Evolutionary conservation across 1,140 invertebrate species (phyloP).

Genomic region (Amyelois transitella): DNA sequence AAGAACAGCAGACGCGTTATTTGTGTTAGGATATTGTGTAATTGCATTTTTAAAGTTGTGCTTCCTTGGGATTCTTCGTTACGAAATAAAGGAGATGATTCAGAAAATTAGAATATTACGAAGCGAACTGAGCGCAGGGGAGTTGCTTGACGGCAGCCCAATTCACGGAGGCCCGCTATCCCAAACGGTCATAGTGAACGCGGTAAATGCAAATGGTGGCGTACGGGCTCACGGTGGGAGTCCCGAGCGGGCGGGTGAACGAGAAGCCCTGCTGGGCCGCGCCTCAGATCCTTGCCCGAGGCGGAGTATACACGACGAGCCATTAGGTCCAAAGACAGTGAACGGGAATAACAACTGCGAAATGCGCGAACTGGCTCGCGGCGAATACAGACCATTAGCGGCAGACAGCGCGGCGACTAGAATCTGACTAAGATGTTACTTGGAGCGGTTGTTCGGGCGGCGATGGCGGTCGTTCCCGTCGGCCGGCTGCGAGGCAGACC

Average conservation of each 20-base stretch:
- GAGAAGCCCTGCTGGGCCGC: slow-evolving; percentile 74
- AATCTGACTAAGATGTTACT: slow-evolving; percentile 79
- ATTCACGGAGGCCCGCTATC: slow-evolving; percentile 63
- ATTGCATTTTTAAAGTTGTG: slow-evolving; percentile 92
- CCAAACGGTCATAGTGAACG: slow-evolving; percentile 66
- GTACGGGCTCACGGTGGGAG: slow-evolving; percentile 63
- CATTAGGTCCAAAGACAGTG: slow-evolving; percentile 74
- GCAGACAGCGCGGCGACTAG: slow-evolving; percentile 74
- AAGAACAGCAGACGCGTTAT: slow-evolving; percentile 85
- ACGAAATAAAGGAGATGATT: slow-evolving; percentile 92
- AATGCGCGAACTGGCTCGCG: slow-evolving; percentile 76
- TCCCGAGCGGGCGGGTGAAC: slow-evolving; percentile 67
- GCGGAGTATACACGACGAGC: slow-evolving; percentile 74
- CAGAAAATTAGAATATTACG: slow-evolving; percentile 86
- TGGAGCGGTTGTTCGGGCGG: slow-evolving; percentile 76
- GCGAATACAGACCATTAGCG: slow-evolving; percentile 72
- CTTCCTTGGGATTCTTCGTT: slow-evolving; percentile 89
- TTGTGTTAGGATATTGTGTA: slow-evolving; percentile 91
- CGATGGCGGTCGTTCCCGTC: slow-evolving; percentile 72
- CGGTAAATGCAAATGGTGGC: slow-evolving; percentile 67
- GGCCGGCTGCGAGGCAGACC: slow-evolving; percentile 69
- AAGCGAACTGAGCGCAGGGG: slow-evolving; percentile 71
- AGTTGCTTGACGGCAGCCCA: slow-evolving; percentile 63
- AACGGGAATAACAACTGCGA: slow-evolving; percentile 87
- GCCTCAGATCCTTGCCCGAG: slow-evolving; percentile 65